Evolutionary conservation across 2,113 vertebrate genomes (phyloP), one percentile per base, ranked within the genome.

Genomic region (Daphoenositta chrysoptera): DNA sequence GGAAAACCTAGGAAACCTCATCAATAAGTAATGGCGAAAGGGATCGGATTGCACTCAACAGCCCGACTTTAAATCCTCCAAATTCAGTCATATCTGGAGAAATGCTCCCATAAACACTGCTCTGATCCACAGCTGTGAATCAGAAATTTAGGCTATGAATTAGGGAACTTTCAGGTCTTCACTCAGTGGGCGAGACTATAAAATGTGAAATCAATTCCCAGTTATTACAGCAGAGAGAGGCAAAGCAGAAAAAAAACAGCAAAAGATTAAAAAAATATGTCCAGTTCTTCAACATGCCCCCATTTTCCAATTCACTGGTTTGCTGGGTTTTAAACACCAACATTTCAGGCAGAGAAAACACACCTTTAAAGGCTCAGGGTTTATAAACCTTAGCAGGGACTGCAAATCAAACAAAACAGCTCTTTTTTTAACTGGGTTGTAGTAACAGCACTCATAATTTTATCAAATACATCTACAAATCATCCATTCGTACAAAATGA

Each of bases 1-100:
- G 68, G 80, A 83, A 93, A 94, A 81, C 75, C 76, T 30, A 57
- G 79, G 92, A 92, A 94, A 93, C 79, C 90, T 90, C 86, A 35
- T 35, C 92, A 66, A 33, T 76, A 63, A 94, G 76, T 9, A 16
- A 70, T 3, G 80, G 86, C 15, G 2, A 77, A 63, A 89, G 77
- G 86, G 75, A 50, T 10, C 1, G 2, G 86, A 69, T 54, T 54
- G 20, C 63, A 24, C n/a, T 3, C 7, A 6, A n/a, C 31, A 15
- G 13, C 22, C 61, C 1, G 14, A 19, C 54, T 82, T 73, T 42
- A 89, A 81, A 81, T 18, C 65, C 53, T 17, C 70, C 37, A 23
- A 83, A 65, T 30, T 15, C 51, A 61, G 70, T n/a, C 7, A 5
- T 15, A 15, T 13, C 45, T 27, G 18, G 39, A 73, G 68, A 70